Evolutionary conservation across 2,888 invertebrate species (phyloP), one percentile per base, ranked within the genome.

Genomic region (Halictus ligatus): DNA sequence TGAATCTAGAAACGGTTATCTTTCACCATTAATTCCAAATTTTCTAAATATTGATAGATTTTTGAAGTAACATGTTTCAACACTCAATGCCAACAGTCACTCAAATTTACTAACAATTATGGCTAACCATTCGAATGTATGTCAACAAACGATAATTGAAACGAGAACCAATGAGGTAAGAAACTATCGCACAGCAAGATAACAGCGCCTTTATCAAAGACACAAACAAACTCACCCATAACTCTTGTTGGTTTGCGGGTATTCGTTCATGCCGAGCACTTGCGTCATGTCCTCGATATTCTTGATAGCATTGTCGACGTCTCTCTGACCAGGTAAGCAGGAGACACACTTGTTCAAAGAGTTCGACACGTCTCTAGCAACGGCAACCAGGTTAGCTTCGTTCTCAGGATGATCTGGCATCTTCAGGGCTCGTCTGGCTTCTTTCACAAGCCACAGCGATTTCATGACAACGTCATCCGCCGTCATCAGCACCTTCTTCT

Each of bases 251-350:
- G 97, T 97, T 0, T 96, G 96, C 7, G 98, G 98, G 95, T 98
- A 98, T 93, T 97, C 97, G 67, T 97, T 97, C 94, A 96, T 96
- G 89, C 97, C 97, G 35, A 98, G 96, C 18, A 97, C 96, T 91
- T 98, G 97, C 75, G 97, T 96, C 71, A 97, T 96, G 91, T 98
- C 97, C 85, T 97, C 97, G 89, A 99, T 98, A 91, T 97, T 97
- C 87, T 97, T 97, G 91, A 99, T 97, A 0, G 98, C 98, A 35
- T 97, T 97, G 94, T 99, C 99, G n/a, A 99, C 97, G 94, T 99
- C 99, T 79, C 97, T 97, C 94, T 99, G 99, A 0, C 99, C 99
- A 0, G 99, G 99, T 71, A 99, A 96, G 88, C 98, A 98, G 89
- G 98, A 97, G 78, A 99, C 97, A 89, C 97, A 97, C 89, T 96